Conservation (phyloP, 2,113 vertebrate species). For the Corydoras sp. region DNA sequence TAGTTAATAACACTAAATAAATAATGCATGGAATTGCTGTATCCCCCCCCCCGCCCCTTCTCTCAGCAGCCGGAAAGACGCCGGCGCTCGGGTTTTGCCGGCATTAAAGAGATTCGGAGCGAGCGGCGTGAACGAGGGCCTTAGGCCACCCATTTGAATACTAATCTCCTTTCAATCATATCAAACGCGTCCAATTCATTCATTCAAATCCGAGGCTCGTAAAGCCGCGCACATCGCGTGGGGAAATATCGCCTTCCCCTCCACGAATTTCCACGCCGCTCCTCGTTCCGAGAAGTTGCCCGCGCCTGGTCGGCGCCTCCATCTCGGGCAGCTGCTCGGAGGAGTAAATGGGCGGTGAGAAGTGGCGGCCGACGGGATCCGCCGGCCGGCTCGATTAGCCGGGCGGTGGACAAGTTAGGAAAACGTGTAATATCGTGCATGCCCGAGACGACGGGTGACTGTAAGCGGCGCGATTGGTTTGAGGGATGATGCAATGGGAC, state of each 20-base stretch:
- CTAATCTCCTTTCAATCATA: conserved; percentile 56
- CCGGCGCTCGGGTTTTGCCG: conserved; percentile 25
- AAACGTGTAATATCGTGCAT: conserved; percentile 67
- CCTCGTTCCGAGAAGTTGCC: background rate
- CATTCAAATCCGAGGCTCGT: conserved; percentile 52
- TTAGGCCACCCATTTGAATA: conserved; percentile 54
- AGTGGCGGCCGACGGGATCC: no score
- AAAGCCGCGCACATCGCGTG: conserved; percentile 46
- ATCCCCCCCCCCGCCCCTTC: conserved; percentile 34
- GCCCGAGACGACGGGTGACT: conserved; percentile 79
- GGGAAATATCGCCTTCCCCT: conserved; percentile 39
- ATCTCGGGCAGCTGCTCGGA: no score
- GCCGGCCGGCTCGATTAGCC: no score
- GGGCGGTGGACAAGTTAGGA: conserved; percentile 46
- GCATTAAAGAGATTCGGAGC: conserved; percentile 51
- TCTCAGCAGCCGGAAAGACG: conserved; percentile 36
- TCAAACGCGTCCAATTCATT: conserved; percentile 52
- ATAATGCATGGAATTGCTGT: conserved; percentile 49
- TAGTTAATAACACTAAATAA: conserved; percentile 53
- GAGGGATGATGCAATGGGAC: conserved; percentile 57
- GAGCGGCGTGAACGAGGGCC: conserved; percentile 41
- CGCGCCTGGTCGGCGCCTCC: background rate
- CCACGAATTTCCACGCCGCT: conserved; percentile 21
- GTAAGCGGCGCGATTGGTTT: conserved; percentile 81
- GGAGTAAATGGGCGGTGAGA: no score